phyloP scores from a whole-genome alignment of 2,113 vertebrate species.

The Cisticola juncidis region DNA sequence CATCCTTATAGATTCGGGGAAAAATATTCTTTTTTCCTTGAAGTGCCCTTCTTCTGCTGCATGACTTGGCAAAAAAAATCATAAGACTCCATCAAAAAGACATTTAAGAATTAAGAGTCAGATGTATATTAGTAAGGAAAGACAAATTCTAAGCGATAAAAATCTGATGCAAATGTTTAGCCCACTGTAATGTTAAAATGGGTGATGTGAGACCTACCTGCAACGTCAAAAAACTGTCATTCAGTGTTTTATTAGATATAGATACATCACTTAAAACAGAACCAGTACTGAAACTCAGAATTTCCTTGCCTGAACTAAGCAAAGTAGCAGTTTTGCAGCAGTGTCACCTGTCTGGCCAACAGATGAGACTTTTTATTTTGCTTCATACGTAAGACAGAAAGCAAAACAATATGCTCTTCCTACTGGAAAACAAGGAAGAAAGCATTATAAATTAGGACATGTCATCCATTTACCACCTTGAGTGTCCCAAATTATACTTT shows the following conservation, averaged over 20 bases:
- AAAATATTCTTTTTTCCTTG: neutral
- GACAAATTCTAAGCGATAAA: neutral
- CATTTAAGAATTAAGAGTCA: neutral
- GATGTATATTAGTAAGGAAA: neutral
- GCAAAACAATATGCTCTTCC: neutral
- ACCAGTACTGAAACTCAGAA: neutral
- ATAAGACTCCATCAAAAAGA: neutral
- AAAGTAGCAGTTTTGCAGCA: neutral
- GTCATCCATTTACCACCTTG: neutral
- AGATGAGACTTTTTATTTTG: neutral
- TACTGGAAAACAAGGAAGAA: neutral
- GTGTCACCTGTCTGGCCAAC: neutral
- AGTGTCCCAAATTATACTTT: neutral
- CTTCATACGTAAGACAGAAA: neutral
- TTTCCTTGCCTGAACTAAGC: neutral
- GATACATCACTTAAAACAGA: neutral
- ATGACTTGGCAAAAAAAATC: neutral
- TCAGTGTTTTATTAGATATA: neutral
- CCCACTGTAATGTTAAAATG: neutral
- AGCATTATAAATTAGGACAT: neutral
- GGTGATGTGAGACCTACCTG: neutral
- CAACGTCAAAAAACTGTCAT: neutral
- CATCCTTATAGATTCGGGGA: neutral
- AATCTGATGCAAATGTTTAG: neutral
- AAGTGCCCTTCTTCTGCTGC: neutral